These are phyloP conservation scores for Struthio camelus DNA, from an alignment of 2,113 vertebrate genomes.

Conservation along the genomic window DNA sequence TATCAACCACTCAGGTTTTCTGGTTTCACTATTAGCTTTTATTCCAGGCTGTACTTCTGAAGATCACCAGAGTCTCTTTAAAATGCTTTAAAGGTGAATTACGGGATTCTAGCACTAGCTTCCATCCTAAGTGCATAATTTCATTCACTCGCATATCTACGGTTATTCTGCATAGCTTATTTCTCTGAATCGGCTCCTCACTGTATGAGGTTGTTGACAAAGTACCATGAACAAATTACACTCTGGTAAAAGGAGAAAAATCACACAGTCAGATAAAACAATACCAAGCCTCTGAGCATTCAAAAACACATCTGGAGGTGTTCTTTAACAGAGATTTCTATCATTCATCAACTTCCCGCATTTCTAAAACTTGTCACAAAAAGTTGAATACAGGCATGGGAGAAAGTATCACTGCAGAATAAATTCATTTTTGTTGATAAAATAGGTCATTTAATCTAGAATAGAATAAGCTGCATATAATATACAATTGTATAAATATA, in stretches of 20 bases:
- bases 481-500: neutral
- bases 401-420: neutral
- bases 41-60: neutral
- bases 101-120: neutral
- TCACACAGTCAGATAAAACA: neutral
- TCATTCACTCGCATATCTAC: neutral
- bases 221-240: neutral
- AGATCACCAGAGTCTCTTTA: neutral
- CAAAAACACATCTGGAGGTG: neutral
- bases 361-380: neutral
- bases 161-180: neutral
- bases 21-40: neutral
- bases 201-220: neutral
- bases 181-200: neutral
- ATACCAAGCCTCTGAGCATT: neutral
- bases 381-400: neutral
- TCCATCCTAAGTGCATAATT: neutral
- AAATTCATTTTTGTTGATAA: neutral
- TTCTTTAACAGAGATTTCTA: neutral
- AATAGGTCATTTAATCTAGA: neutral
- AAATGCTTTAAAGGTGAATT: neutral
- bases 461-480: neutral
- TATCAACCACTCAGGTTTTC: neutral
- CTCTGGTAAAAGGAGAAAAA: neutral
- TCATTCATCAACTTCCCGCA: neutral